Evolutionary conservation across 2,888 invertebrate species (phyloP).

Genomic region (Pseudococcus longispinus): DNA sequence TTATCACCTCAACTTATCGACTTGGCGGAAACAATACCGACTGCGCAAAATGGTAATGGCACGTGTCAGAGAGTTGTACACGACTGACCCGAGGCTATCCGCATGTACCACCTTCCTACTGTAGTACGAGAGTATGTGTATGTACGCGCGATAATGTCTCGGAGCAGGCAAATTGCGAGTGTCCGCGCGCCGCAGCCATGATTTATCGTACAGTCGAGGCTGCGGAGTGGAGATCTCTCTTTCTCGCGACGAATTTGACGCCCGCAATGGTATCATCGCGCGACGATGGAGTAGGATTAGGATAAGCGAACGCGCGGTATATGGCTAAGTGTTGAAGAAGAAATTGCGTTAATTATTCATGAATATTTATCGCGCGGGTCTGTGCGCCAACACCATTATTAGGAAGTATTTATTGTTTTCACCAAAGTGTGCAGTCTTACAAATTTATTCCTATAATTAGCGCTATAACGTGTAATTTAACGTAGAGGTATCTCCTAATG

Average conservation of each 20-base stretch:
- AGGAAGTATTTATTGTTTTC: conserved; percentile 45
- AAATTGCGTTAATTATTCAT: conserved; percentile 46
- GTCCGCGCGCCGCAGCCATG: conserved; percentile 10
- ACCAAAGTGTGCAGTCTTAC: conserved; percentile 40
- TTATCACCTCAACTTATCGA: conserved; percentile 33
- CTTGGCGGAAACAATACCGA: conserved; percentile 21
- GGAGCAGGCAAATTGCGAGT: conserved; percentile 11
- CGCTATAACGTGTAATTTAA: conserved; percentile 30
- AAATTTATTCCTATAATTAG: conserved; percentile 45
- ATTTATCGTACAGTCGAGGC: conserved; percentile 2
- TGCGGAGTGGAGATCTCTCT: background rate
- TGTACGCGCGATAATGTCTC: background rate
- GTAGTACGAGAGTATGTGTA: background rate
- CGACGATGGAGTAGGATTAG: background rate
- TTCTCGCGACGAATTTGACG: background rate
- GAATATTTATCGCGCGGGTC: conserved; percentile 25
- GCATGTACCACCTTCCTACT: conserved; percentile 8
- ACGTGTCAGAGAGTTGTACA: conserved; percentile 43
- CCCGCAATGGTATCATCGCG: background rate
- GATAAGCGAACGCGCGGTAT: background rate
- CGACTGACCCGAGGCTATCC: conserved; percentile 39
- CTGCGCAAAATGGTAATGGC: conserved; percentile 16
- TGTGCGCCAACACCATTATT: conserved; percentile 40
- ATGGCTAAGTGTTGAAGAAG: conserved; percentile 4
- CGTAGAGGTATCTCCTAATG: background rate